These are phyloP conservation scores for Lanius collurio DNA, from an alignment of 2,113 vertebrate species.

Conservation along the genomic window DNA sequence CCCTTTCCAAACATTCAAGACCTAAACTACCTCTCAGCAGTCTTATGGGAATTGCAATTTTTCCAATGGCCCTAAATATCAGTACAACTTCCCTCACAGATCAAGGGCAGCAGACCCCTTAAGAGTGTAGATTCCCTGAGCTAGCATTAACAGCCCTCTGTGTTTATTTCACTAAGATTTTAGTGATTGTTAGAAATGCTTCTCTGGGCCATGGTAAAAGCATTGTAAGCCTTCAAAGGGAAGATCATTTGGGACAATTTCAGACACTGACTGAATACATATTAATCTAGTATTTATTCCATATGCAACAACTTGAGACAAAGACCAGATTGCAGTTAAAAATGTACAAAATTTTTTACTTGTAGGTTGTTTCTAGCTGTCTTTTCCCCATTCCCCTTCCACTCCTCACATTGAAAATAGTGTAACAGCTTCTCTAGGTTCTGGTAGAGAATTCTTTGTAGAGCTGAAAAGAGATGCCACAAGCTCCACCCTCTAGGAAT, in stretches of 20 bases:
- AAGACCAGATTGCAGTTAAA: not conserved
- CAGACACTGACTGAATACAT: not conserved
- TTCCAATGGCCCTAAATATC: not conserved
- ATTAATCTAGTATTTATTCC: not conserved
- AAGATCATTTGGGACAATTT: not conserved
- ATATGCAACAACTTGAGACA: not conserved
- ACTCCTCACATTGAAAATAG: not conserved
- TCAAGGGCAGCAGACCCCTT: not conserved
- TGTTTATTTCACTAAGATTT: slow-evolving; percentile 10
- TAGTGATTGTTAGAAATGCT: not conserved
- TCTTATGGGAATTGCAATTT: not conserved
- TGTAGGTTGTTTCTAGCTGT: not conserved
- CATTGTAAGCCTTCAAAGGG: not conserved
- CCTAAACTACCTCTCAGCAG: not conserved
- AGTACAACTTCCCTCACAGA: not conserved
- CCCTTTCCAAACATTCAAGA: not conserved
- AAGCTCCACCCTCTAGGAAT: not conserved
- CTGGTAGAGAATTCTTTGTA: not conserved
- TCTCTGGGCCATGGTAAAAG: not conserved
- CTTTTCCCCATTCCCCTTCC: not conserved
- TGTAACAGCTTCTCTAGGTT: not conserved
- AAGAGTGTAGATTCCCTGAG: not conserved
- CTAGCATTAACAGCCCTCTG: not conserved
- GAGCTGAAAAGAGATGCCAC: not conserved
- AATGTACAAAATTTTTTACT: not conserved